Evolutionary conservation across 2,113 vertebrate genomes (phyloP), one percentile per base, ranked within the genome.

Genomic region (Lasiurus cinereus): DNA sequence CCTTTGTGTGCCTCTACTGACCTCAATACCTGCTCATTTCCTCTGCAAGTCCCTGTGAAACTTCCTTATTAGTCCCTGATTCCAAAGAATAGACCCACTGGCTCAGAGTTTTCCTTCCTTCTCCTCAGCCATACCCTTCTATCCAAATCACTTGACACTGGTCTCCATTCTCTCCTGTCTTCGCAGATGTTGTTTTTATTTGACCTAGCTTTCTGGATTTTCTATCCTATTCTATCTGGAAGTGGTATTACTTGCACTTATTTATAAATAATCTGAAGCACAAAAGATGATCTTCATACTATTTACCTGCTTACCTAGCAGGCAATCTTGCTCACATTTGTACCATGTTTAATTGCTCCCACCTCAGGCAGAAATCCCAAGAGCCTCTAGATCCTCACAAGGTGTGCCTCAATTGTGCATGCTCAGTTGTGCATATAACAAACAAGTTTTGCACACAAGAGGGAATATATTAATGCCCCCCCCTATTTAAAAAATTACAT

Each of bases 321-420:
- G 59, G 9, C 33, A 69, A 36, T 54, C 72, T 89, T 90, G 27
- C 11, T 88, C 73, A 69, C 36, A 18, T 93, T 86, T 92, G 10
- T 52, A 85, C 56, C 15, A 3, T 76, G 12, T 27, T 31, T 93
- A 76, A 70, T 83, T 74, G 21, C 50, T 93, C 11, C 33, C 73
- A 69, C 21, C n/a, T 91, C 46, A 70, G 67, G 67, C 39, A 74
- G 52, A 95, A 88, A 93, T 62, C 72, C 76, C 70, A 87, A 50
- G 36, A 78, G 66, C 13, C n/a, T 64, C n/a, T 9, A 67, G 33
- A 24, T 67, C 18, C 11, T 15, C 52, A 33, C 31, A 90, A 85
- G 6, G 78, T 22, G 52, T 62, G 36, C 24, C 15, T 79, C 36
- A 77, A 36, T 48, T 90, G 54, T 70, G 29, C 29, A 36, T 24